Evolutionary conservation across 2,113 vertebrate genomes (phyloP), one percentile per base, ranked within the genome.

Genomic region (Rhizomys pruinosus): DNA sequence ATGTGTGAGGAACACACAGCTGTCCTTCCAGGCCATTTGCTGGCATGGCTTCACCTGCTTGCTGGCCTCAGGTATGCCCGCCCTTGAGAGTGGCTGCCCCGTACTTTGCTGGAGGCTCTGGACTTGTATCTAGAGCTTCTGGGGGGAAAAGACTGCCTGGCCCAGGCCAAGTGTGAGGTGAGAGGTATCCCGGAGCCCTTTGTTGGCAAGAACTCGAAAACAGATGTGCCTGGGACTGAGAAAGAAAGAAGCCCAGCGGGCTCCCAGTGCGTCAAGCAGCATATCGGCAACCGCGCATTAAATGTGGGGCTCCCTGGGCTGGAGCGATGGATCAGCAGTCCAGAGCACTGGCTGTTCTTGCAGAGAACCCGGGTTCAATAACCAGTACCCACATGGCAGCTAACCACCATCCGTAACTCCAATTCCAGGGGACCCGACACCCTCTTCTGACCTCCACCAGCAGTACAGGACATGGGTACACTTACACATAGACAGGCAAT

Each of bases 251-350:
- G n/a, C n/a, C n/a, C n/a, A n/a, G n/a, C n/a, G n/a, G n/a, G n/a
- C n/a, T n/a, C 29, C 39, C 4, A 5, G 0, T 15, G 39, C 29
- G 39, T 37, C 27, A 23, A 39, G 34, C 2, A 52, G 39, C 47
- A 3, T 11, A 20, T 1, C n/a, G 93, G 11, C 22, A 0, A 20
- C 0, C 32, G 27, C 6, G n/a, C 3, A 0, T 37, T 42, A 0
- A 29, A 3, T 2, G n/a, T 5, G 17, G 15, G 13, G 81, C 39
- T 44, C 19, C 47, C 47, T 10, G 34, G 55, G 66, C 9, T 68
- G 66, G 12, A 9, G 66, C 32, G 66, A 68, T 68, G 66, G 66
- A 7, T 68, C 66, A 10, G 29, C 5, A 13, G 29, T 34, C 34
- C 13, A 68, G 47, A 68, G 66, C 27, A 12, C 66, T 68, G 6